Evolutionary conservation across 2,888 invertebrate genomes (phyloP), one percentile per base, ranked within the genome.

Genomic region (Hydrotaea diabolus): DNA sequence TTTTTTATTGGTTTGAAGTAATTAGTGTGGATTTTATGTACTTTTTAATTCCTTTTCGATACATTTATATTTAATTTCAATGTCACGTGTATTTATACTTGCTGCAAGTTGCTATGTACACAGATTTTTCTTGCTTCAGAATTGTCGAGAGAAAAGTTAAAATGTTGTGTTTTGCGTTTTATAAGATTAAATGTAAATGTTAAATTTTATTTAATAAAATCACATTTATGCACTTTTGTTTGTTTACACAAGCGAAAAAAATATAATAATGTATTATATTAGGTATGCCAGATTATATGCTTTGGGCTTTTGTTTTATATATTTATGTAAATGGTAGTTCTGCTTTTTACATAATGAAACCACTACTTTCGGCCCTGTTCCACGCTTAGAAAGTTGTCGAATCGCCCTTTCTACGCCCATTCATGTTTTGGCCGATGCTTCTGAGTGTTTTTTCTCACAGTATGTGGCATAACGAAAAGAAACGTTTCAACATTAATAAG

Each of bases 141-240:
- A 39, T 76, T 72, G n/a, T 62, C 46, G 64, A 69, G 83, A 79
- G 83, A 76, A 39, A 66, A 77, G 77, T 23, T 43, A 66, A 66
- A 80, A 49, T 57, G 55, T 59, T 66, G 2, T 46, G n/a, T 74
- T 26, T 23, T 23, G 57, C 72, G 43, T 62, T 23, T 71, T n/a
- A 49, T 49, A n/a, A 43, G 55, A 77, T 82, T 31, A 77, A 74
- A 49, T 77, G 31, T 80, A 62, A 81, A 86, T 84, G 86, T 84
- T 82, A 86, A 86, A 80, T 90, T 90, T 90, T 90, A 90, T 90
- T 89, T 88, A 90, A 90, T 90, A 90, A 90, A 90, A 90, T 90
- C 90, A 90, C 90, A 90, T 90, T 90, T 89, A 89, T 89, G 90
- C 90, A 86, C 86, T 88, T 86, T 89, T 86, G 77, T 80, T 86